phyloP scores from a whole-genome alignment of 2,797 vertebrate species.

The Anableps anableps region DNA sequence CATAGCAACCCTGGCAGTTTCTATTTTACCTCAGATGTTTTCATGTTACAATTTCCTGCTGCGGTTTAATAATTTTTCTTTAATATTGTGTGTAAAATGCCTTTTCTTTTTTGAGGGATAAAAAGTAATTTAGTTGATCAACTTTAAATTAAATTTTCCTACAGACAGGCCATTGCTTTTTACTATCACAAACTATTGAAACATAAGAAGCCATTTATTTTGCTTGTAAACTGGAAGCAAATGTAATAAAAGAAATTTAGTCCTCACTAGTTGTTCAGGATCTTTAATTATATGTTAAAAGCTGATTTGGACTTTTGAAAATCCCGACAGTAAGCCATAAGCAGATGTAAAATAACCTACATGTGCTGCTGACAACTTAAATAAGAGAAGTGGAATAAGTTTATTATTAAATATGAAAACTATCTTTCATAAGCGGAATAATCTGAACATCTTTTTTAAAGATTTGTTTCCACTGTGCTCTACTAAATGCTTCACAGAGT shows the following conservation, averaged over 20 bases:
- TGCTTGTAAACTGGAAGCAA: not conserved
- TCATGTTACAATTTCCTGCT: not conserved
- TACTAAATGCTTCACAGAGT: slow-evolving; percentile 53
- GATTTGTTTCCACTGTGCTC: slow-evolving; percentile 53
- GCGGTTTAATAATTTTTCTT: not conserved
- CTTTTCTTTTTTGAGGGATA: not conserved
- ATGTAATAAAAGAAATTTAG: not conserved
- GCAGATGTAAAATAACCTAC: slow-evolving; percentile 23
- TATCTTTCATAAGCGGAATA: slow-evolving; percentile 36
- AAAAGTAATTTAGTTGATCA: not conserved
- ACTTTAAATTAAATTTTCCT: not conserved
- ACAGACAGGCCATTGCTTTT: not conserved
- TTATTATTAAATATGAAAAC: slow-evolving; percentile 64
- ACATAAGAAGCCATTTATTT: not conserved
- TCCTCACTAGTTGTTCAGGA: not conserved
- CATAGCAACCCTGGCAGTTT: not conserved
- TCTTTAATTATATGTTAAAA: not conserved
- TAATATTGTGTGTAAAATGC: not conserved
- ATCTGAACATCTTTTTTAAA: slow-evolving; percentile 33
- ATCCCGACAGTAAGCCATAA: not conserved
- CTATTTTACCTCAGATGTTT: not conserved
- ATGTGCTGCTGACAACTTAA: slow-evolving; percentile 46
- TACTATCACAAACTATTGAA: not conserved
- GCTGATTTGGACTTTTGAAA: not conserved
- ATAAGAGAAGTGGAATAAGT: slow-evolving; percentile 14